Percentiles rank a stretch among this genome's conserved stretches.
Conservation (phyloP, 2,113 vertebrate species). For the Crypturellus undulatus region DNA sequence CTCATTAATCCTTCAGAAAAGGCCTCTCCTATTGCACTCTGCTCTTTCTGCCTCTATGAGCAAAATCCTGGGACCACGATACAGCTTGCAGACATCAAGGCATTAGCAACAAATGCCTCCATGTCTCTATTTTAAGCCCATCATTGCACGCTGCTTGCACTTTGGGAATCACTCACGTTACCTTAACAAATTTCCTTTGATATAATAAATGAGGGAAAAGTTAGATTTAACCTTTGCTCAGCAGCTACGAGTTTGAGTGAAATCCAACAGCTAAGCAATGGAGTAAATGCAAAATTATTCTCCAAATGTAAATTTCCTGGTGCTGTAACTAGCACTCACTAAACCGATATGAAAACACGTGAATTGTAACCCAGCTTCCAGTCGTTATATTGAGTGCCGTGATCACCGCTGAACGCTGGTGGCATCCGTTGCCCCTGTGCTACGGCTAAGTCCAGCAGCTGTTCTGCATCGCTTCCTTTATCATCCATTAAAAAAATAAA, state of each 20-base stretch:
- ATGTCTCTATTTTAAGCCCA: neutral
- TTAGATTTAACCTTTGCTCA: neutral
- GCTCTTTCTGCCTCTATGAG: too few species aligned
- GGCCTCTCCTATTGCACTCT: too few species aligned
- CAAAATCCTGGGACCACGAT: neutral
- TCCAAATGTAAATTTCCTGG: neutral
- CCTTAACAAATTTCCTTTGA: neutral
- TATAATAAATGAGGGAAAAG: neutral
- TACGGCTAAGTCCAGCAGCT: neutral
- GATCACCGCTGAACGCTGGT: fast-evolving
- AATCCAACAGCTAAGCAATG: neutral
- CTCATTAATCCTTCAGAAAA: neutral
- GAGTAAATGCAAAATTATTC: neutral
- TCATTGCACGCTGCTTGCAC: neutral
- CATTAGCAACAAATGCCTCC: fast-evolving
- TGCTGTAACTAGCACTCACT: neutral
- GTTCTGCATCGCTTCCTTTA: neutral
- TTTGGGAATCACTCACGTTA: neutral
- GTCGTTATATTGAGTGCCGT: neutral
- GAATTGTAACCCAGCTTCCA: fast-evolving
- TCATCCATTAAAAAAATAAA: neutral
- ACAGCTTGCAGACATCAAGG: neutral
- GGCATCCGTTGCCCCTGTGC: fast-evolving
- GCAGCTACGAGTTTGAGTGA: neutral
- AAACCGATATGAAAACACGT: neutral